Evolutionary conservation across 2,113 vertebrate species (phyloP).

Genomic region (Arvicanthis niloticus): DNA sequence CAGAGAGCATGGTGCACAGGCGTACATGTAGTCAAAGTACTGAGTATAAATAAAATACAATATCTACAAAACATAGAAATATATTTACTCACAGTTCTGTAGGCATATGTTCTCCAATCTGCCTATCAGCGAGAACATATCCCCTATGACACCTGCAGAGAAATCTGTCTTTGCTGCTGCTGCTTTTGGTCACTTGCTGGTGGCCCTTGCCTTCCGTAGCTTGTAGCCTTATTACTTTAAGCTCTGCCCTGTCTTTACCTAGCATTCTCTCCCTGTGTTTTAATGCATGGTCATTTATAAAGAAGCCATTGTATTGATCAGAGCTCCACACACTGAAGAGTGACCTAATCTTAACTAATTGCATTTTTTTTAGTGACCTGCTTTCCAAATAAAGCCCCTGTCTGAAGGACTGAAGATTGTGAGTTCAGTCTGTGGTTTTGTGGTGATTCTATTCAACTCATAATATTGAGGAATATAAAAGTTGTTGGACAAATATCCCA

Average conservation of each 20-base stretch:
- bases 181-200: not conserved
- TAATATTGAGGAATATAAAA: not conserved
- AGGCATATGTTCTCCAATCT: not conserved
- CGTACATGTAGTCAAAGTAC: not conserved
- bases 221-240: not conserved
- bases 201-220: not conserved
- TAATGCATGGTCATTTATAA: not conserved
- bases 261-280: not conserved
- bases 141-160: not conserved
- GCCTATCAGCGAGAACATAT: not conserved
- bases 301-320: not conserved
- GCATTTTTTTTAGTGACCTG: not conserved
- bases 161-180: not conserved
- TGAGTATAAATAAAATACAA: not conserved
- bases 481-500: not conserved
- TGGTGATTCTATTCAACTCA: not conserved
- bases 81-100: not conserved
- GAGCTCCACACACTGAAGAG: not conserved
- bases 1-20: not conserved
- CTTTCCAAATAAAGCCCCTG: slow-evolving; percentile 5
- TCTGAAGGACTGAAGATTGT: not conserved
- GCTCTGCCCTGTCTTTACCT: not conserved
- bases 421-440: not conserved
- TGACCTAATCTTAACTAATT: not conserved
- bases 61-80: not conserved